Percentiles rank a stretch among this genome's conserved stretches.
phyloP scores from a whole-genome alignment of 2,888 invertebrate species.

The Anticlea derivata region DNA sequence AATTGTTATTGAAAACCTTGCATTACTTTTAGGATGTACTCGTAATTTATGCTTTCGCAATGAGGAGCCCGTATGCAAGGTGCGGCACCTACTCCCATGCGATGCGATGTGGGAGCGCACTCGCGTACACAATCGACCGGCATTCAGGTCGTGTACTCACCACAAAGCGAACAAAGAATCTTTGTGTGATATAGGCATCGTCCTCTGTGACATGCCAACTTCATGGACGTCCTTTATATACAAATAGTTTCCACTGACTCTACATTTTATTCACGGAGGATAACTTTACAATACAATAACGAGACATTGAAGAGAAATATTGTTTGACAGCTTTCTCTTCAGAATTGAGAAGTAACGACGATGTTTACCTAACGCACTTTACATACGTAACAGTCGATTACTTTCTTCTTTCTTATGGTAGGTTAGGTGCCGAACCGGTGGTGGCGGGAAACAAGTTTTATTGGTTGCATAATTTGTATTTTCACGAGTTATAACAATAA shows the following conservation, averaged over 20 bases:
- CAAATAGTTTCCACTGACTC: slow-evolving; percentile 19
- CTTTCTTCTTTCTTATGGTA: slow-evolving; percentile 39
- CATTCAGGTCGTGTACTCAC: slow-evolving; percentile 49
- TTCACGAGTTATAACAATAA: slow-evolving; percentile 43
- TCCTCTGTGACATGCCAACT: slow-evolving; percentile 21
- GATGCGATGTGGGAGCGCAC: slow-evolving; percentile 63
- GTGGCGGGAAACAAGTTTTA: slow-evolving; percentile 33
- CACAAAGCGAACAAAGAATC: slow-evolving; percentile 68
- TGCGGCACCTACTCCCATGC: slow-evolving; percentile 58
- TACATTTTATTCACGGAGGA: slow-evolving; percentile 20
- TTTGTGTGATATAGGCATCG: slow-evolving; percentile 45
- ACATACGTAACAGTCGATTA: slow-evolving; percentile 43
- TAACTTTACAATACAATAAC: slow-evolving; percentile 42
- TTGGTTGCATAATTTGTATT: slow-evolving; percentile 45
- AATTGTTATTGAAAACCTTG: slow-evolving; percentile 21
- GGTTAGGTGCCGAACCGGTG: slow-evolving; percentile 34
- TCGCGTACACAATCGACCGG: slow-evolving; percentile 58
- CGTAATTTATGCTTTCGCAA: slow-evolving; percentile 60
- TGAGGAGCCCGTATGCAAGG: slow-evolving; percentile 53
- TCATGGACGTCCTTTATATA: slow-evolving; percentile 31
- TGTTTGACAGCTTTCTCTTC: slow-evolving; percentile 55
- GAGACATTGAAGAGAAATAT: slow-evolving; percentile 39
- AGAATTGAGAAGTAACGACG: slow-evolving; percentile 44
- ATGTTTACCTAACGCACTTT: slow-evolving; percentile 42
- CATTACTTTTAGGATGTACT: slow-evolving; percentile 43